These are phyloP conservation scores for Sclerurus mexicanus DNA, from an alignment of 2,113 vertebrate species.

Conservation along the genomic window DNA sequence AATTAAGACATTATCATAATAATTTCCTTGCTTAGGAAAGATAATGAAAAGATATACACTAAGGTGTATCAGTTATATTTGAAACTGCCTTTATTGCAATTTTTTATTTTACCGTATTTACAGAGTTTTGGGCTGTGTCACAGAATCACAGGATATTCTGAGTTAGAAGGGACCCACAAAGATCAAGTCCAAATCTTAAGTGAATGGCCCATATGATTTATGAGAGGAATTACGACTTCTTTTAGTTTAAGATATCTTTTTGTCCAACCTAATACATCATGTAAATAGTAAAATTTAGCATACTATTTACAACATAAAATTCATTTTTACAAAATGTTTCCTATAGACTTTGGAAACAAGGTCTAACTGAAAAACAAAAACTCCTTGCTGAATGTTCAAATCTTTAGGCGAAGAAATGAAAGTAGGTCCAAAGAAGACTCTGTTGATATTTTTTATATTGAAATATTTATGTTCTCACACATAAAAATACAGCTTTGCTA, in stretches of 20 bases:
- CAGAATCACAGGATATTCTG: background rate
- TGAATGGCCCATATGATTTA: background rate
- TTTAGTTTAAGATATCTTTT: background rate
- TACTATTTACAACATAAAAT: background rate
- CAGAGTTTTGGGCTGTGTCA: background rate
- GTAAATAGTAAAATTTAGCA: background rate
- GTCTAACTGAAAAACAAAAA: background rate
- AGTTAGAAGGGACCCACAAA: background rate
- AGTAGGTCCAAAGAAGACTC: background rate
- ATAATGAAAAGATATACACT: background rate
- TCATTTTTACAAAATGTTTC: background rate
- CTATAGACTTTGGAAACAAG: background rate
- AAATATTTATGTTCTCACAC: background rate
- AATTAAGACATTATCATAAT: background rate
- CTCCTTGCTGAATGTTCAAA: background rate
- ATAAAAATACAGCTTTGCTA: background rate
- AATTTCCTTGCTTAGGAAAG: slow-evolving; percentile 32
- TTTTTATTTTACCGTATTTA: background rate
- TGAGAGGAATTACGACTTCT: background rate
- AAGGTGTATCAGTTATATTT: background rate
- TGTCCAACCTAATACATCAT: background rate
- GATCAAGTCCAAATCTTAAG: background rate
- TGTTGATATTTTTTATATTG: background rate
- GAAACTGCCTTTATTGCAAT: background rate
- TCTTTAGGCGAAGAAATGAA: background rate